phyloP scores from a whole-genome alignment of 2,113 vertebrate species.

The Poicephalus gulielmi region DNA sequence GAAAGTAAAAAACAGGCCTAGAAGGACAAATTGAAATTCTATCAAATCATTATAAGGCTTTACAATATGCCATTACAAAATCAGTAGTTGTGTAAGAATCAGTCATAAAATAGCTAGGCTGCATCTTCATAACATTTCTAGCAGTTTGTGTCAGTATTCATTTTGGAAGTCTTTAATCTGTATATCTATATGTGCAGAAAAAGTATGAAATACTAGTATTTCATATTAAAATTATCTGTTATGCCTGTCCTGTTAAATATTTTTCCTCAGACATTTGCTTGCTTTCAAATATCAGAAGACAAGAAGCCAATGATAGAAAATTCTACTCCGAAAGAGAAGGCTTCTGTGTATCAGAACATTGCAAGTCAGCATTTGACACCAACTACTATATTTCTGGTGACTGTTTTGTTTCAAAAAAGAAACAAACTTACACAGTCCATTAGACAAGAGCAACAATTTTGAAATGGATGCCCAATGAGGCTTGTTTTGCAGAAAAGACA shows the following conservation, averaged over 20 bases:
- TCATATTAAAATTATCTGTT: not conserved
- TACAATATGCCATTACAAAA: slow-evolving; percentile 10
- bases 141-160: not conserved
- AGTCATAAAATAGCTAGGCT: not conserved
- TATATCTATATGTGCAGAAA: not conserved
- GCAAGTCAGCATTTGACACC: not conserved
- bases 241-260: not conserved
- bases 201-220: not conserved
- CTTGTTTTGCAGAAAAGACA: not conserved
- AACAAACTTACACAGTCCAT: not conserved
- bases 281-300: not conserved
- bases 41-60: not conserved
- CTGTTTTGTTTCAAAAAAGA: not conserved
- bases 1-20: not conserved
- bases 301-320: not conserved
- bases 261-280: not conserved
- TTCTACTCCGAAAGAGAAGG: not conserved
- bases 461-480: not conserved
- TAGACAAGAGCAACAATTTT: not conserved
- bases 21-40: not conserved
- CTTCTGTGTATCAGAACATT: not conserved
- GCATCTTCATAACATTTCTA: not conserved
- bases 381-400: not conserved
- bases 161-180: slow-evolving; percentile 13
- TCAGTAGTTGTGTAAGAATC: not conserved